phyloP scores from a whole-genome alignment of 2,888 invertebrate genomes.

The Caenorhabditis plicata region DNA sequence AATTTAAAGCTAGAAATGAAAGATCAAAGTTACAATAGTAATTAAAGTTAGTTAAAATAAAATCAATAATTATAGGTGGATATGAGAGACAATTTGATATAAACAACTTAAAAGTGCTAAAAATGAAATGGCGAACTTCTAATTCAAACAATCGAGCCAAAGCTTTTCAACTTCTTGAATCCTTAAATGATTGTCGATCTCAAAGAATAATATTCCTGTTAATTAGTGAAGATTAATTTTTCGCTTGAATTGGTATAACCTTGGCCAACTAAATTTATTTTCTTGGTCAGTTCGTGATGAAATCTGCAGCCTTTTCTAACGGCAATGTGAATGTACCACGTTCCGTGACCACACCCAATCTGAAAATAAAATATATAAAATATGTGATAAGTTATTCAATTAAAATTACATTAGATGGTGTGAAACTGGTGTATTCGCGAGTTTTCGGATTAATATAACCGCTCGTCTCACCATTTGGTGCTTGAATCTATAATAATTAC shows the following conservation, averaged over 20 bases:
- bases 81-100: too few relatives aligned
- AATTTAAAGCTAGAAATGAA: too few relatives aligned
- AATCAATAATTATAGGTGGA: too few relatives aligned
- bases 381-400: background rate
- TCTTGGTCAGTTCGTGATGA: constrained; percentile 14
- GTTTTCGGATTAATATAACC: constrained; percentile 29
- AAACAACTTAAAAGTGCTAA: too few relatives aligned
- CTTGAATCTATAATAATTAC: constrained; percentile 17
- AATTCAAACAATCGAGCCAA: constrained; percentile 36
- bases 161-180: constrained; percentile 19
- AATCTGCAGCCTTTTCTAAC: constrained; percentile 30
- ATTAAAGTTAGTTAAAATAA: too few relatives aligned
- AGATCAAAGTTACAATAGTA: too few relatives aligned
- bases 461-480: constrained; percentile 42
- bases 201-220: constrained; percentile 27
- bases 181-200: constrained; percentile 16
- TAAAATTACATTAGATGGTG: constrained; percentile 28
- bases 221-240: background rate
- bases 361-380: constrained; percentile 2
- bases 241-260: too few relatives aligned
- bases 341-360: constrained; percentile 44
- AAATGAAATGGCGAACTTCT: too few relatives aligned
- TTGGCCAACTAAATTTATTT: constrained; percentile 35
- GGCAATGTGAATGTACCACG: constrained; percentile 35
- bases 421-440: constrained; percentile 17